Evolutionary conservation across 1,140 invertebrate species (phyloP), one percentile per base, ranked within the genome.

Genomic region (Saccostrea cuccullata): DNA sequence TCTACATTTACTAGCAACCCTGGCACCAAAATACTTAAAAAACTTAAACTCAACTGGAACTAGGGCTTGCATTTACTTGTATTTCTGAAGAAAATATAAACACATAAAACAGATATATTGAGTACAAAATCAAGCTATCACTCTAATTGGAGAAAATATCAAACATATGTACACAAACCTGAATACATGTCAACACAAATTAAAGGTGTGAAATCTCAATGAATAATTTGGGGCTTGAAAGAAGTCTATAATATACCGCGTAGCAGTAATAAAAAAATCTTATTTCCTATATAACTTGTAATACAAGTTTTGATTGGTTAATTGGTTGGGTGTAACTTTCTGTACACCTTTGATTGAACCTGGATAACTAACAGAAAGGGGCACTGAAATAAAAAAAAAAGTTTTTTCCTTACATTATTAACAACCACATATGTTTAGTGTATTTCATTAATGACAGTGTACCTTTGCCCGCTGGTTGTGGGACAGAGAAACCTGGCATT

Each of bases 401-500:
- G 4, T 20, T 64, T 64, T 64, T 64, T 20, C 11, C 20, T 60
- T 20, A 60, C 4, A 15, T 20, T 64, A 60, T 60, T 13, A 2
- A 17, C 4, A 60, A 11, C 13, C 58, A 36, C n/a, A 17, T 64
- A 64, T 20, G 58, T 20, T 20, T 64, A 64, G 58, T 64, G 17
- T 64, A n/a, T 2, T 6, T 64, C n/a, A 5, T 2, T 64, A 60
- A 60, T 64, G 13, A 64, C 96, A 47, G 6, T 47, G 47, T 96
- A 95, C 98, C 98, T 95, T 97, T 96, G 3, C 98, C 98, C 70
- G 97, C 97, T 5, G 98, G 98, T 94, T 98, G 97, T 3, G 98
- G 98, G 90, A 99, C 95, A 82, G 97, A 96, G 94, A 99, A 99
- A 8, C 98, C 98, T 91, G 98, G 97, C 95, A 99, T 97, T 95